Evolutionary conservation across 1,140 invertebrate species (phyloP), one percentile per base, ranked within the genome.

Genomic region (Megathymus violae): DNA sequence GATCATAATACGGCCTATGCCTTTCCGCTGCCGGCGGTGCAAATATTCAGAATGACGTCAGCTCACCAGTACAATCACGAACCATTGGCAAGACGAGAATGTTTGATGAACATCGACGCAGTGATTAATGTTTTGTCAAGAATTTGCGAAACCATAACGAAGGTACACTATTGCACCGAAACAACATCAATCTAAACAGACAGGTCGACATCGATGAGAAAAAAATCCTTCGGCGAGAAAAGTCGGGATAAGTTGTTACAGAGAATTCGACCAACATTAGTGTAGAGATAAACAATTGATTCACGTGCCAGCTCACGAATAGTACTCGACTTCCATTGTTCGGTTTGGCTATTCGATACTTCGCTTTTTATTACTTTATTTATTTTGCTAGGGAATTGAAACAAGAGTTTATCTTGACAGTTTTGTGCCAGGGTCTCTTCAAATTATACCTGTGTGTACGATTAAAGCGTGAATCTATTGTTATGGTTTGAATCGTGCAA

Each of bases 111-210:
- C 25, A 15, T 43, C 51, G 38, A 43, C 22, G 14, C 51, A 16
- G 41, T 43, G 38, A 56, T 56, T 43, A 56, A 56, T 56, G 25
- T 19, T 13, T 56, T 56, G 19, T 43, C 7, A 31, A n/a, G 38
- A 19, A 56, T 27, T 43, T 22, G 14, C 36, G 36, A 16, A 52
- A 25, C 17, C 13, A 22, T 10, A 27, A 27, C 13, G 19, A 38
- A 43, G 51, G 7, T 43, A 41, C 38, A 43, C 13, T 19, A 31
- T 40, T 22, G 27, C 13, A 4, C 17, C 34, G 2, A 51, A 38
- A 52, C 48, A 56, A 27, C 38, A 43, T 38, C 14, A 25, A 56
- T 56, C 14, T 43, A 7, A 54, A 41, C 27, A 40, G 38, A 43
- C 38, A 43, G 38, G 38, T 56, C 25, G 41, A 15, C 36, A 54